Base-by-base conservation (phyloP, 2,888 invertebrate species). In the Drosophila limbata region DNA sequence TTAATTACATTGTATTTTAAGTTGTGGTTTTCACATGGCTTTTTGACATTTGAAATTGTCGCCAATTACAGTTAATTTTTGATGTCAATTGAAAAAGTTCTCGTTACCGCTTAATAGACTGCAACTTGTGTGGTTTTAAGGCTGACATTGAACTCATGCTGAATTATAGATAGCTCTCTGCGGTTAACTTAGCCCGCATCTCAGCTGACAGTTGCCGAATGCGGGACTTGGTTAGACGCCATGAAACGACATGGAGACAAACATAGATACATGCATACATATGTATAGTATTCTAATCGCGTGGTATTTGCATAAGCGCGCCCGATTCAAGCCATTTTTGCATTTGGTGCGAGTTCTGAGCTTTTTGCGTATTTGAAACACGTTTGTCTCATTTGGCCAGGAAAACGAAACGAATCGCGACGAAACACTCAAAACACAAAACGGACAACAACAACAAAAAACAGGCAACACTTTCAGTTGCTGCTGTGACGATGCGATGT, bases 351-450 rank as follows among this genome's bases (percentile, higher is more conserved):
- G 61, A 52, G 59, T 63, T 79, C 73, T 67, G 65, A 31, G 42
- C 31, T 59, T 60, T 53, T 77, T 85, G 53, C 42, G 69, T 74
- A 84, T 84, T 82, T 80, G 84, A 84, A 84, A 80, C 84, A 84
- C 84, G 84, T 84, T 87, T 84, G 87, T 73, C 78, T 80, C 84
- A 87, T 84, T 84, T 82, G 87, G 76, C 82, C 78, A 78, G 87
- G 76, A 75, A 81, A 79, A 71, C 77, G 73, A 76, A 73, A 47
- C 71, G 73, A 76, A 73, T 42, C 71, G 52, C 45, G 47, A 55
- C 65, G 50, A 40, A 45, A 25, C 48, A 56, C 56, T 48, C 52
- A 44, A 28, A 63, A 21, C 53, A 50, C 28, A 56, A 62, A 47
- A 33, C 21, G n/a, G 28, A 28, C 8, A 28, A 8, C 28, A 28